phyloP scores from a whole-genome alignment of 37 sponge, comb jelly and placozoan species.

The Axinella damicornis region DNA sequence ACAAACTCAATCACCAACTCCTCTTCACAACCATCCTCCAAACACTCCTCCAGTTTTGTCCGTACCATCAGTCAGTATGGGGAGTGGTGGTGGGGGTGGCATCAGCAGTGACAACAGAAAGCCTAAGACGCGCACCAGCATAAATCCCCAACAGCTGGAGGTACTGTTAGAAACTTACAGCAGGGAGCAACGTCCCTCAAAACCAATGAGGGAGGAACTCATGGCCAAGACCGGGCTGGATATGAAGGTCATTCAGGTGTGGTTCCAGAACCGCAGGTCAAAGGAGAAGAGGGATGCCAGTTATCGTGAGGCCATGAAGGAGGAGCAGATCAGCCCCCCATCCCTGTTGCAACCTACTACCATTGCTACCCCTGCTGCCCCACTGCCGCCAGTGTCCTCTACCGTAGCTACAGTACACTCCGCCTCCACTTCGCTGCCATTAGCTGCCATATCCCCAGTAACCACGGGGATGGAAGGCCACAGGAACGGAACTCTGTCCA shows the following conservation, averaged over 20 bases:
- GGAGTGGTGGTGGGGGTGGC: neutral
- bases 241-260: slow-evolving; percentile 88
- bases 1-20: neutral
- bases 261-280: slow-evolving; percentile 94
- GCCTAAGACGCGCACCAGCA: slow-evolving; percentile 69
- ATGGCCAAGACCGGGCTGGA: slow-evolving; percentile 76
- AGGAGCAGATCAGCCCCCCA: neutral
- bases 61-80: neutral
- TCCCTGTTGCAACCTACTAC: neutral
- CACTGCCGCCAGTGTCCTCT: neutral
- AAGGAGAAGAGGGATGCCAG: slow-evolving; percentile 81
- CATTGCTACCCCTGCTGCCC: neutral
- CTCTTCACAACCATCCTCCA: neutral
- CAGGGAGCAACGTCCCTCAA: slow-evolving; percentile 72
- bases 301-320: slow-evolving; percentile 26
- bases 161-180: slow-evolving; percentile 69
- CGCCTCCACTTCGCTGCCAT: no score
- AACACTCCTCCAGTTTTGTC: neutral
- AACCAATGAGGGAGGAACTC: slow-evolving; percentile 62
- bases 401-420: no score
- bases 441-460: neutral
- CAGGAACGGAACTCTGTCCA: no score
- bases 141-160: slow-evolving; percentile 78
- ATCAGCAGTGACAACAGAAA: slow-evolving; percentile 27
- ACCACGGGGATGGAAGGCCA: no score